Evolutionary conservation across 2,888 invertebrate species (phyloP).

Genomic region (Thereva nobilitata): DNA sequence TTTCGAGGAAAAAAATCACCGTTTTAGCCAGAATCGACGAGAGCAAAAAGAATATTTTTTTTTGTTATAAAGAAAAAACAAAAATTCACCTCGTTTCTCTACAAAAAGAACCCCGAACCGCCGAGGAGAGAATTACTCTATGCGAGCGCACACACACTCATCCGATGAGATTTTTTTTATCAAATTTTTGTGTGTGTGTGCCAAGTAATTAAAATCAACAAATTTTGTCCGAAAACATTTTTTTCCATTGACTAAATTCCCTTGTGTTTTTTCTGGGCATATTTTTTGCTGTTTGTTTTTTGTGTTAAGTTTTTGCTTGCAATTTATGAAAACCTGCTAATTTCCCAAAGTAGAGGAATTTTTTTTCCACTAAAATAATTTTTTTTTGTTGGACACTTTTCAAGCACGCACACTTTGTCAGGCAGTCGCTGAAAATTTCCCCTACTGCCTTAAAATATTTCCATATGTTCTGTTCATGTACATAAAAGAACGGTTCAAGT

Average conservation of each 20-base stretch:
- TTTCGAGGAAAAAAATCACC: too few species aligned
- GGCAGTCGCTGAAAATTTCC: too few species aligned
- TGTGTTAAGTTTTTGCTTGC: background rate
- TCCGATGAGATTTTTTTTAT: background rate
- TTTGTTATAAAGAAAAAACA: constrained; percentile 6
- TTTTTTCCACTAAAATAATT: background rate
- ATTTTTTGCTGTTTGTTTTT: constrained; percentile 4
- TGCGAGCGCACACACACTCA: constrained; percentile 21
- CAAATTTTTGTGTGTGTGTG: constrained; percentile 25
- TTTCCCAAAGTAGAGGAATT: background rate
- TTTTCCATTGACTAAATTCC: constrained; percentile 24
- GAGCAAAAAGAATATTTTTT: background rate
- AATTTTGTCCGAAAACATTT: constrained; percentile 28
- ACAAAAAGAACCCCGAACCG: background rate
- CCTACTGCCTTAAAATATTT: too few species aligned
- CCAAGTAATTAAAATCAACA: constrained; percentile 28
- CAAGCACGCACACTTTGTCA: constrained; percentile 3
- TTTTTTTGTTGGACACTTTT: background rate
- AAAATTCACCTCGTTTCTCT: constrained; percentile 2
- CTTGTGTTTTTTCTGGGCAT: constrained; percentile 27
- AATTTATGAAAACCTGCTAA: background rate
- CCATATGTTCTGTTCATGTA: too few species aligned
- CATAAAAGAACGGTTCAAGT: background rate
- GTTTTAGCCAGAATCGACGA: background rate
- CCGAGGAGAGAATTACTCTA: constrained; percentile 17